Evolutionary conservation across 2,797 vertebrate genomes (phyloP), one percentile per base, ranked within the genome.

Genomic region (Sebastiscus tertius): DNA sequence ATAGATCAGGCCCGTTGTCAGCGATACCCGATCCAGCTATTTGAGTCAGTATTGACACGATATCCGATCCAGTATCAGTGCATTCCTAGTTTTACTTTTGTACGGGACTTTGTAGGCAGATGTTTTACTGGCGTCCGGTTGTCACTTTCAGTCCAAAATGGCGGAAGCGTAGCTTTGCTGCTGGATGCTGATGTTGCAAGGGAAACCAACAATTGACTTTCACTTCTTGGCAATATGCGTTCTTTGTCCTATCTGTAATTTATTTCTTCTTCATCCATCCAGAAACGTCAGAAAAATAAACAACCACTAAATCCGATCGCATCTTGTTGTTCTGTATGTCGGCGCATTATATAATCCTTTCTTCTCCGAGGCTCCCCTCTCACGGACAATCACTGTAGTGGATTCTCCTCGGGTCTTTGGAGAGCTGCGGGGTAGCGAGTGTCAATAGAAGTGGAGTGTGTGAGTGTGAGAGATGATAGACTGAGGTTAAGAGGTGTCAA

Each of bases 401-500:
- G 91, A 93, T 92, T 93, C 92, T 93, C 88, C 87, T 86, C 70
- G 34, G 91, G 88, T 93, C 92, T 93, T 89, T 89, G 89, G 91
- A 93, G 94, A 93, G 94, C 93, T 91, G 88, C 84, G 68, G 92
- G 92, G 93, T 89, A 84, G 92, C 77, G 56, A 90, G 93, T 94
- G 92, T 92, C 88, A 92, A 93, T 93, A 92, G 92, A 92, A 91
- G 86, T 90, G 83, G 80, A 91, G 89, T 93, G 88, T 92, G 88
- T 92, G 90, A 93, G 91, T 87, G 93, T 86, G 91, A 93, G 92
- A 95, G 92, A 93, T 95, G 94, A 95, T 94, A 93, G 94, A 95
- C 93, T 90, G 87, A 92, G 94, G 95, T 95, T 95, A 96, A 96
- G 94, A 95, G 95, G 95, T 95, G 94, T 95, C 95, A 95, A 95